Base-by-base conservation (phyloP, 53 echinoderm and acorn worm species). In the Holothuria leucospilota region DNA sequence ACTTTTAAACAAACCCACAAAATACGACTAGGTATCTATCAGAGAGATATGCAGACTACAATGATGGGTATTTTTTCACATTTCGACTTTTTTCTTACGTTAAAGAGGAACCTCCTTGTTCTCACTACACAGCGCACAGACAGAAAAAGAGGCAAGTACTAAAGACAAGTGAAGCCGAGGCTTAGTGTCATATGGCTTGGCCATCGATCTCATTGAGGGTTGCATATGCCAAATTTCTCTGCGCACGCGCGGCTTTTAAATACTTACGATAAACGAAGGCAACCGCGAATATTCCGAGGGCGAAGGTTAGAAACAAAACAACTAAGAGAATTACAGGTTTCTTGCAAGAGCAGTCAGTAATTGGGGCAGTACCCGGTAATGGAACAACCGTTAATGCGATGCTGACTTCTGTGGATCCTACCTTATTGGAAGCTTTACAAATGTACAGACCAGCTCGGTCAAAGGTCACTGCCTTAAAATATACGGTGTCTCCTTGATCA, bases 161-260 rank as follows among this genome's bases (percentile, higher is more conserved):
- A 46, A 2, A 11, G 46, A 46, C 8, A 46, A 2, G 11, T 46
- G 46, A 34, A 34, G 34, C 2, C 8, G 11, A 5, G 46, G 0
- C 11, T 46, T 9, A 46, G 56, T 56, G 18, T 73, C 46, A 73
- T 20, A 73, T 18, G 30, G 80, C 34, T 80, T 80, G 62, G 29
- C 59, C 61, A 10, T 80, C 80, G 34, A 16, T 14, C 29, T 80
- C 80, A 6, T 30, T 12, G 38, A 80, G 62, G 8, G 59, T 60
- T 61, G 80, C 20, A 38, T 80, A 80, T 29, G 56, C 52, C 62
- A 80, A 29, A 29, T 80, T 80, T 12, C 80, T 59, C 8, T 80
- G 80, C 18, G 62, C 61, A 15, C 80, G 80, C 15, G 24, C 28
- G 3, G 80, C 80, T 60, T 34, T 80, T 24, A 80, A 6, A n/a